phyloP scores from a whole-genome alignment of 35 echinoderm and acorn worm genomes.

The Heliocidaris erythrogramma region DNA sequence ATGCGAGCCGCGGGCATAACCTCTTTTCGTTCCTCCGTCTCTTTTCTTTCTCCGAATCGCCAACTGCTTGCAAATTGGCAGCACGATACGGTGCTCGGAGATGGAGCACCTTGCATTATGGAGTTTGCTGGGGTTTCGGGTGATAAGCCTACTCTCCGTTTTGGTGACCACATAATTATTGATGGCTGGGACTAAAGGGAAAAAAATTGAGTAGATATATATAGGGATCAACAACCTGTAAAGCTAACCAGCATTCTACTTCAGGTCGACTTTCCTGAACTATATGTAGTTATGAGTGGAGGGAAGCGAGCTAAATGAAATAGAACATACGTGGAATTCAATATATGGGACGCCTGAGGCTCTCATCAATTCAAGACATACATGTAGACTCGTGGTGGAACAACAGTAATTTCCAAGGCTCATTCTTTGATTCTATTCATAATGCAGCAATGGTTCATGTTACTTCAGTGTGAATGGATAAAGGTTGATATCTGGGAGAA shows the following conservation, averaged over 20 bases:
- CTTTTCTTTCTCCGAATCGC: neutral
- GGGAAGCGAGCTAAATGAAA: neutral
- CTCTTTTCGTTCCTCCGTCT: neutral
- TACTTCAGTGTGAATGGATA: neutral
- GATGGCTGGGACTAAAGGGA: neutral
- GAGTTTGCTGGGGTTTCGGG: neutral
- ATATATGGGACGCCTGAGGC: neutral
- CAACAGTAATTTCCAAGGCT: neutral
- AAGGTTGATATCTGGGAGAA: neutral
- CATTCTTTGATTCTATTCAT: neutral
- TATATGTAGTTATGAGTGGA: neutral
- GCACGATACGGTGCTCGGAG: neutral
- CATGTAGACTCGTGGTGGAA: neutral
- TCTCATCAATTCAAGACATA: neutral
- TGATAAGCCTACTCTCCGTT: neutral
- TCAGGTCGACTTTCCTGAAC: neutral
- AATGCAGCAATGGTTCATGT: neutral
- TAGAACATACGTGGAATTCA: neutral
- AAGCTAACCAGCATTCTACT: neutral
- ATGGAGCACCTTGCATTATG: neutral
- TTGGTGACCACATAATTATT: conserved; percentile 11
- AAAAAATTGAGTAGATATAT: neutral
- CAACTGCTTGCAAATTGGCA: conserved; percentile 3
- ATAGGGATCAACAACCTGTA: neutral
- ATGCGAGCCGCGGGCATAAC: neutral